These are phyloP conservation scores for Geotrupes spiniger DNA, from an alignment of 2,888 invertebrate genomes.

Conservation along the genomic window DNA sequence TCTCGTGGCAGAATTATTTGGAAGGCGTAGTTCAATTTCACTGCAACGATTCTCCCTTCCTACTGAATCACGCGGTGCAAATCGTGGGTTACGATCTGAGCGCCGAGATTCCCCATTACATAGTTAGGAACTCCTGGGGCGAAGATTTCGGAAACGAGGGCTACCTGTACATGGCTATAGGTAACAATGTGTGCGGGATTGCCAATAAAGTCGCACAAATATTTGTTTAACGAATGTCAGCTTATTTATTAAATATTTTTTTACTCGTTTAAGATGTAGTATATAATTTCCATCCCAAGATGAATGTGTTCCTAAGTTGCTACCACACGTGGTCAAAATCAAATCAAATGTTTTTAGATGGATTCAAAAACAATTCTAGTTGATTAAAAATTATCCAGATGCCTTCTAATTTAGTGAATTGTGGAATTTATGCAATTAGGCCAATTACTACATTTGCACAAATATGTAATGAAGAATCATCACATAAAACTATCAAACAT, in stretches of 20 bases:
- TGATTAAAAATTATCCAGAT: no score
- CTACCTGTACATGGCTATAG: constrained; percentile 73
- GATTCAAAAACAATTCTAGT: no score
- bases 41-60: constrained; percentile 60
- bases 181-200: constrained; percentile 74
- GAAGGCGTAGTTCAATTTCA: constrained; percentile 81
- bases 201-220: constrained; percentile 60
- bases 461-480: no score
- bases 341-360: no score
- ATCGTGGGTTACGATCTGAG: constrained; percentile 79
- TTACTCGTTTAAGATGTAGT: neutral
- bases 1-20: constrained; percentile 82
- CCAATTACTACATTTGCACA: no score
- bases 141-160: constrained; percentile 70
- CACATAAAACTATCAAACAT: no score
- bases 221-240: neutral
- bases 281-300: neutral
- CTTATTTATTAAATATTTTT: constrained; percentile 2
- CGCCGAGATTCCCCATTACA: constrained; percentile 72
- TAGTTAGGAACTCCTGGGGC: constrained; percentile 86
- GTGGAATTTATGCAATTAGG: no score
- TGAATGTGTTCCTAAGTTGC: neutral
- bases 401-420: no score
- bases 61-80: constrained; percentile 80
- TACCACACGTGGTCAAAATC: no score